These are phyloP conservation scores for Riptortus pedestris DNA, from an alignment of 1,140 invertebrate genomes.

Conservation along the genomic window DNA sequence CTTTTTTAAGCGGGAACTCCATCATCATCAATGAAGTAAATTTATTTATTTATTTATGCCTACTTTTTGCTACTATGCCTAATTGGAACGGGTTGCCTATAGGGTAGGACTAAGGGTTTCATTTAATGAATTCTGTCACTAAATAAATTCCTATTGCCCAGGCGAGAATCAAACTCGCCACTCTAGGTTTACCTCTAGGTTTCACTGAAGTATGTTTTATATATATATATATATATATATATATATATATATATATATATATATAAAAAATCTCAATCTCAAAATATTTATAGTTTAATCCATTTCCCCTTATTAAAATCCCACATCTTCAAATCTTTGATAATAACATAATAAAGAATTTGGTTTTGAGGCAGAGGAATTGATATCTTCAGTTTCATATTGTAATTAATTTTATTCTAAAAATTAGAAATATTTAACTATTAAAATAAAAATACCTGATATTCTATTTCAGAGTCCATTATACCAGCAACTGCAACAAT, in stretches of 20 bases:
- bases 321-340: not conserved
- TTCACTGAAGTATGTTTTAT: too few species aligned
- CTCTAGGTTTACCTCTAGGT: too few species aligned
- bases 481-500: slow-evolving; percentile 66
- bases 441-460: slow-evolving; percentile 46
- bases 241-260: too few species aligned
- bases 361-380: not conserved
- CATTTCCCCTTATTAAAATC: not conserved
- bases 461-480: slow-evolving; percentile 61
- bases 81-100: too few species aligned
- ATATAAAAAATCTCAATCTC: not conserved
- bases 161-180: too few species aligned
- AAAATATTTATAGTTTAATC: not conserved
- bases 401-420: not conserved
- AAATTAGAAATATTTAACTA: not conserved
- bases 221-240: not conserved
- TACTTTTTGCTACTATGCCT: too few species aligned
- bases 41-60: too few species aligned
- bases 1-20: too few species aligned
- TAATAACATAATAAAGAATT: not conserved
- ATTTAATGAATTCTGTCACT: too few species aligned
- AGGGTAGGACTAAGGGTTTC: too few species aligned
- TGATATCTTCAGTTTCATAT: not conserved
- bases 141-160: too few species aligned
- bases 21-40: too few species aligned